Evolutionary conservation across 2,113 vertebrate genomes (phyloP), one percentile per base, ranked within the genome.

Genomic region (Atlantisia rogersi): DNA sequence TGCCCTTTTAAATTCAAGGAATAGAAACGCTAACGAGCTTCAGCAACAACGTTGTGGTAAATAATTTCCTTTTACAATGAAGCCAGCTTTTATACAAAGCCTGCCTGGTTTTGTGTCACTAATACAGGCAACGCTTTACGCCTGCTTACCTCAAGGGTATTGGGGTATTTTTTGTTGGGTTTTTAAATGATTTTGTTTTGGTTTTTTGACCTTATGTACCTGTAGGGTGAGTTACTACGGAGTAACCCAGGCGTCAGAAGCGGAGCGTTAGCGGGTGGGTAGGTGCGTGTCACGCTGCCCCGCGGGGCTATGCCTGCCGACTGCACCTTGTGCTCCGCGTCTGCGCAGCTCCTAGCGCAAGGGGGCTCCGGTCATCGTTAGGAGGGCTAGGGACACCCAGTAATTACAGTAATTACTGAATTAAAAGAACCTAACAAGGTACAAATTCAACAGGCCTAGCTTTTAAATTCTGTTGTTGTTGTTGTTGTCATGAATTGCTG

Each of bases 21-120:
- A 55, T 71, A 73, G 50, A 87, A 97, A 87, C 64, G n/a, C 52
- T 58, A 42, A 70, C 67, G 86, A 94, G 82, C 68, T 90, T 92
- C 64, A 74, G 32, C 11, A 58, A 40, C 56, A 90, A 15, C 39
- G 21, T 69, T 95, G 87, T 53, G 60, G 84, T 69, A 39, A 53
- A 50, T 82, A 74, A 44, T 93, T 78, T 75, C 55, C 9, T 95
- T 94, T 86, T 81, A 35, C 85, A 88, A 68, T 31, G 11, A 75
- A 94, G 71, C 15, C 40, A n/a, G 4, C 42, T 69, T 82, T 82
- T 74, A 55, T 91, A 42, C 55, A 75, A 79, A 94, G 84, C 81
- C 32, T 85, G 39, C n/a, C 42, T 77, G 44, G 18, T n/a, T 86
- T 24, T 80, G 28, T 15, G 0, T 85, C 56, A 26, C 48, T 79